Evolutionary conservation across 2,797 vertebrate species (phyloP), one percentile per base, ranked within the genome.

Genomic region (Uromys caudimaculatus): DNA sequence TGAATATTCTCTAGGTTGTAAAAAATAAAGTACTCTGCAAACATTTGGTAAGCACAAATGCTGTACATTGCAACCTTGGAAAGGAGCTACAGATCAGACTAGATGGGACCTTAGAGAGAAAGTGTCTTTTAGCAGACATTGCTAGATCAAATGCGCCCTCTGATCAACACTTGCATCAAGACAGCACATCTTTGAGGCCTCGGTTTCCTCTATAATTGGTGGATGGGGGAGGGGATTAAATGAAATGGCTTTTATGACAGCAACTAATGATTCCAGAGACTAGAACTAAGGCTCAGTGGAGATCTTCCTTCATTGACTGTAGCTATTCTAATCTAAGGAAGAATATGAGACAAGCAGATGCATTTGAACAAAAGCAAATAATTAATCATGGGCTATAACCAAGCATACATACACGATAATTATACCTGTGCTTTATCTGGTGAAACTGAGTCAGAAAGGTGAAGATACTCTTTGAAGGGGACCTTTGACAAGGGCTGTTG

Each of bases 1-100:
- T 84, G 62, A 94, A 67, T 88, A 41, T 89, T 93, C 58, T 84
- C 82, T 35, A 90, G 44, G 32, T 89, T 52, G 12, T 86, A 83
- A 82, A 83, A 92, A 89, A 95, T 78, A 82, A 88, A 95, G 50
- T 41, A 69, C 16, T 67, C 50, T 73, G 38, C 41, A 95, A 89
- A 88, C 76, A 71, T 79, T 90, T 90, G 77, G 73, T 47, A 58
- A 95, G 64, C 52, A 78, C 41, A 16, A 87, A 0, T 67, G 23
- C 16, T 91, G 21, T 83, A n/a, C 56, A 44, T 1, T 69, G 50
- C 79, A 50, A 16, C 27, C 58, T 35, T 47, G 3, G 23, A n/a
- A 50, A 64, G 93, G n/a, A 23, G 90, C 73, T 92, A 50, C 54
- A 94, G 69, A 78, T 76, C 27, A 44, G 56, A 91, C 35, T 24